Base-by-base conservation (phyloP, 2,113 vertebrate genomes). In the Crypturellus undulatus region DNA sequence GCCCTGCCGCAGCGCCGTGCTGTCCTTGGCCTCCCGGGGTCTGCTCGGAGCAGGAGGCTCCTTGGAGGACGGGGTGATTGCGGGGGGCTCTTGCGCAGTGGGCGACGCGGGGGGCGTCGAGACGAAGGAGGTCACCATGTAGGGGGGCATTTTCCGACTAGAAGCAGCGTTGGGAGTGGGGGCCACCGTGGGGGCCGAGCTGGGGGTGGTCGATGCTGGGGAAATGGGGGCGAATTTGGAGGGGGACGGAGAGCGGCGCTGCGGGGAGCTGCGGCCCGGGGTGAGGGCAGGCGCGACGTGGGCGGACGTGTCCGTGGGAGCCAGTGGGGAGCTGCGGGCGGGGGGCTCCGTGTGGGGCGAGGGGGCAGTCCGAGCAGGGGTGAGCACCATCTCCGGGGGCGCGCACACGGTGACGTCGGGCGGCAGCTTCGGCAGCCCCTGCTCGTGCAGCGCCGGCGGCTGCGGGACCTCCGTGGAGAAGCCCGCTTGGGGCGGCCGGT, bases 1-100 rank as follows among this genome's bases (percentile, higher is more conserved):
- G 1, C 99, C 99, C 93, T 99, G 99, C 38, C 99, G 98, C 79
- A 99, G 97, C 5, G 97, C 95, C 1, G 98, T 98, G 67, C 88
- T 54, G 4, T 98, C 97, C 26, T 98, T 98, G 21, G 96, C 97
- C 25, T 97, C 81, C 1, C 97, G 97, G 4, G 98, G 97, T 62
- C 93, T 96, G 18, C 95, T 93, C 9, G 98, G 97, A 7, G 95
- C 97, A 3, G 97, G 95, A 13, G 97, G 94, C 15, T 94, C 83
- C 70, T 97, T 96, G 79, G 73, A 86, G 24, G 95, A 77, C 38
- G 91, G 97, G 49, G 87, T 65, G 64, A 85, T 79, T 14, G 59
- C 2, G 13, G 93, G 58, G 89, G 95, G 93, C 88, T 95, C 97
- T n/a, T 84, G 96, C 0, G 40, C 64, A 34, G 97, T 84, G 64